These are phyloP conservation scores for Agonopterix alstromeriana DNA, from an alignment of 2,888 invertebrate genomes.

Conservation along the genomic window DNA sequence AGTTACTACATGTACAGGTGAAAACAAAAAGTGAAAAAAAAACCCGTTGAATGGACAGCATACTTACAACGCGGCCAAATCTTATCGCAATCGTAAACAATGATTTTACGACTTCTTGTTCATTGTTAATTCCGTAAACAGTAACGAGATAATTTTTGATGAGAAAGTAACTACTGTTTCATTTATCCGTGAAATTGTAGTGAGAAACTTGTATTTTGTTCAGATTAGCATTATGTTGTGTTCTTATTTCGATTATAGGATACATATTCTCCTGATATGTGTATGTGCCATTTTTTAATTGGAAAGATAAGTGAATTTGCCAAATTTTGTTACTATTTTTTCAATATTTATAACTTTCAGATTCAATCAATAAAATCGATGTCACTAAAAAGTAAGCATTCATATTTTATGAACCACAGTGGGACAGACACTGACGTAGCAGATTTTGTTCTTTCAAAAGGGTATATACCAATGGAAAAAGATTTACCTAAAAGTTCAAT, in stretches of 20 bases:
- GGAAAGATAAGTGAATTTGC: too few species aligned
- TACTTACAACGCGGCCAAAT: slow-evolving; percentile 3
- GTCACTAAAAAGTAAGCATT: slow-evolving; percentile 25
- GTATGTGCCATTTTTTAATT: slow-evolving; percentile 11
- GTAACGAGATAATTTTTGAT: slow-evolving; percentile 27
- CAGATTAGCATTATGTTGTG: slow-evolving; percentile 13
- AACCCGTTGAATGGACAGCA: too few species aligned
- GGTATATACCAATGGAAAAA: slow-evolving; percentile 46
- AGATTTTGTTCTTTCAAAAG: slow-evolving; percentile 41
- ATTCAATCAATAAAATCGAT: slow-evolving; percentile 22
- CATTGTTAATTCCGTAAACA: slow-evolving; percentile 49
- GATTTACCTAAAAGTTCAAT: slow-evolving; percentile 38
- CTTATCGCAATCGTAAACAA: slow-evolving; percentile 27
- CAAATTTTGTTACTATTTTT: neutral
- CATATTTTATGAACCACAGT: slow-evolving; percentile 25
- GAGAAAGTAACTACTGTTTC: slow-evolving; percentile 23
- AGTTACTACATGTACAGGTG: too few species aligned
- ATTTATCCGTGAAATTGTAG: slow-evolving; percentile 46
- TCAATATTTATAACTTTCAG: slow-evolving; percentile 21
- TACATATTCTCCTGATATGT: slow-evolving; percentile 18
- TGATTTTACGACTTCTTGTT: slow-evolving; percentile 53
- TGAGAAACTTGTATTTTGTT: slow-evolving; percentile 7
- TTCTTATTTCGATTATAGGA: slow-evolving; percentile 12
- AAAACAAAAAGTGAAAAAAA: too few species aligned
- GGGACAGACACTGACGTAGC: slow-evolving; percentile 38